Evolutionary conservation across 1,140 invertebrate species (phyloP), one percentile per base, ranked within the genome.

Genomic region (Anthonomus grandis): DNA sequence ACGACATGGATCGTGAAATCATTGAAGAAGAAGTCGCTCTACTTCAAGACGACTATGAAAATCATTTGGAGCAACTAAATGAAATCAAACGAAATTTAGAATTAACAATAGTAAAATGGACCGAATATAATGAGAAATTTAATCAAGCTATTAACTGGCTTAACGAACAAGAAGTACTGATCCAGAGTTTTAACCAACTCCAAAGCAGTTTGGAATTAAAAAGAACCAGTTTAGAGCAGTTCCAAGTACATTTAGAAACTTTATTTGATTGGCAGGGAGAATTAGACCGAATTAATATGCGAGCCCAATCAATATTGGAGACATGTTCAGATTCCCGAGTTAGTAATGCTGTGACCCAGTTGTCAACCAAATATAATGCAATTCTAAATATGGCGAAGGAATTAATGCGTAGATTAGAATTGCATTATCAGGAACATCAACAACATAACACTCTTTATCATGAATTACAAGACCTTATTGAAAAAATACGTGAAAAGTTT

Each of bases 251-350:
- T 68, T 79, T 96, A 45, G 91, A 96, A 77, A 90, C 85, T 2
- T 78, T 97, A 12, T 93, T 95, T 67, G 92, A 94, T 63, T 96
- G 93, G 91, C 94, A 97, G 76, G 86, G 86, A 39, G 90, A 93
- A 64, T 76, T 97, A 23, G 93, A 97, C 72, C 83, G 86, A 60
- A 74, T 97, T n/a, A 95, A 95, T 68, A 88, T 93, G 79, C 87
- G 86, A 67, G 93, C 93, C 9, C 93, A 96, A 73, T 84, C 86
- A 31, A 76, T 97, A 13, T 70, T 95, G 8, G 92, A 96, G 74
- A 94, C 91, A 0, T 96, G 93, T 70, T 87, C 91, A 17, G 93
- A 97, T 70, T 94, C 93, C 0, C 81, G 93, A 60, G 87, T 97
- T 27, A 95, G 93, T 9, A 96, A 95, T 76, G 90, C 89, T 8